Evolutionary conservation across 2,888 invertebrate species (phyloP).

Genomic region (Trissonchulus latispiculum): DNA sequence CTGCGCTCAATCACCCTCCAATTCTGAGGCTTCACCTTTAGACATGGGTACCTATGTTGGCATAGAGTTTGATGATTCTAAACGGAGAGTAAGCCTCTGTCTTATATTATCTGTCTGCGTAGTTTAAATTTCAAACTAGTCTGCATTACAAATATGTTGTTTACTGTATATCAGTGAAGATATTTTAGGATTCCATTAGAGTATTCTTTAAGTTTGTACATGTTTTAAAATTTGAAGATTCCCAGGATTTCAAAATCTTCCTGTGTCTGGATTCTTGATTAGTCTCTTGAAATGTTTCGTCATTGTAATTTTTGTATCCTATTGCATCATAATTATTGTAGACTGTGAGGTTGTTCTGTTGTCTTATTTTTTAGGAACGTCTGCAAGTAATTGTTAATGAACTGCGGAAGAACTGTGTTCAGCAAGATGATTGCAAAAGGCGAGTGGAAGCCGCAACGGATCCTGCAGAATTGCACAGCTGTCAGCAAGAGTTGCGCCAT

Average conservation of each 20-base stretch:
- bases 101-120: no score
- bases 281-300: no score
- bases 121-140: no score
- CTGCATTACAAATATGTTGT: no score
- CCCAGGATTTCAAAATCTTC: neutral
- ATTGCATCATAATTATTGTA: no score
- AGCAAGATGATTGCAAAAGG: conserved; percentile 14
- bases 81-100: neutral
- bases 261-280: neutral
- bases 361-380: neutral
- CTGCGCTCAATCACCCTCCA: conserved; percentile 7
- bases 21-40: neutral
- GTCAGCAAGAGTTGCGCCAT: neutral
- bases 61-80: neutral
- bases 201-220: no score
- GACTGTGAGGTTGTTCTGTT: neutral
- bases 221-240: neutral
- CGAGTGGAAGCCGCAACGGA: conserved; percentile 4
- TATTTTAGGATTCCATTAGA: no score
- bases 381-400: neutral
- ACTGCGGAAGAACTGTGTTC: neutral
- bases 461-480: neutral
- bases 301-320: no score
- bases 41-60: neutral
- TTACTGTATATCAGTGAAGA: no score